Evolutionary conservation across 1,140 invertebrate species (phyloP).

Genomic region (Trichoplusia ni): DNA sequence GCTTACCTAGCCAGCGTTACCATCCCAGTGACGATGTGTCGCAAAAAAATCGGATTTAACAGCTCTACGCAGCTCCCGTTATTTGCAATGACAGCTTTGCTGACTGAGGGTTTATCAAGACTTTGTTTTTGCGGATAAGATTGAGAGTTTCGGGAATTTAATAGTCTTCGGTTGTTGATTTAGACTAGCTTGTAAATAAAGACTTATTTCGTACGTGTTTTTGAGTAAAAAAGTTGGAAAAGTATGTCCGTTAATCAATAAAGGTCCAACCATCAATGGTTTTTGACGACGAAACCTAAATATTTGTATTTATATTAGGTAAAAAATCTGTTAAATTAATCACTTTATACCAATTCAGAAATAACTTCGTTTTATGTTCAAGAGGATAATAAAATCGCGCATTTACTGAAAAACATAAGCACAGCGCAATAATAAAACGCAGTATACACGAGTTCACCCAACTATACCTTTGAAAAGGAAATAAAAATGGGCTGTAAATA

Average conservation of each 20-base stretch:
- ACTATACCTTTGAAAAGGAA: constrained; percentile 30
- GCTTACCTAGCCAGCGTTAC: constrained; percentile 46
- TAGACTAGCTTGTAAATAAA: too few species aligned
- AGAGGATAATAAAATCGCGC: constrained; percentile 3
- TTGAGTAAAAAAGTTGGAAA: too few species aligned
- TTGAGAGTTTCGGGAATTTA: not conserved
- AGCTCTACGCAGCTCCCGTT: constrained; percentile 24
- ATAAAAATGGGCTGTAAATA: constrained; percentile 28
- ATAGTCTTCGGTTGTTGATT: too few species aligned
- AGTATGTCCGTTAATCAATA: too few species aligned
- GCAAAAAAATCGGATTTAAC: constrained; percentile 44
- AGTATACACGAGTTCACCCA: constrained; percentile 30
- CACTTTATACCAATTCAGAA: not conserved
- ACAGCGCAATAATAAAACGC: constrained; percentile 18
- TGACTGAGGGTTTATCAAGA: constrained; percentile 19
- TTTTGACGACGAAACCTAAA: too few species aligned
- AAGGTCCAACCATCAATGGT: too few species aligned
- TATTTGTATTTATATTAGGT: too few species aligned
- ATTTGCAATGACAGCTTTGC: constrained; percentile 29
- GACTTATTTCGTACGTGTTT: too few species aligned
- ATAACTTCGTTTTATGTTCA: not conserved
- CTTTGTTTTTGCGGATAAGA: constrained; percentile 11
- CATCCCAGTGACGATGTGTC: constrained; percentile 38
- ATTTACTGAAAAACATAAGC: constrained; percentile 20
- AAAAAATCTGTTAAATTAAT: too few species aligned